Conservation (phyloP, 2,113 vertebrate genomes). For the Tautogolabrus adspersus region DNA sequence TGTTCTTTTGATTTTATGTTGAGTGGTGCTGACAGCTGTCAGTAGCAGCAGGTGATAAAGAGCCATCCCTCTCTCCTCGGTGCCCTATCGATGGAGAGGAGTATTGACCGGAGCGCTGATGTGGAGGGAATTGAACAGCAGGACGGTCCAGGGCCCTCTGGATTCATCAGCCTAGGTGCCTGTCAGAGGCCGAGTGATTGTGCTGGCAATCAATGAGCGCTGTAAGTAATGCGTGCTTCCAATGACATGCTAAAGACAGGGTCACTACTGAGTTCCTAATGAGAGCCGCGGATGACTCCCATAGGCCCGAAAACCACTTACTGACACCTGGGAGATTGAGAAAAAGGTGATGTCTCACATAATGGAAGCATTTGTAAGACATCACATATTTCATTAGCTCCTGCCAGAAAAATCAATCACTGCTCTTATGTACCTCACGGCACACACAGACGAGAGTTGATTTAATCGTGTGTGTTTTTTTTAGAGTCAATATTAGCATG, state of each 20-base stretch:
- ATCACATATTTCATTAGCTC: slow-evolving; percentile 66
- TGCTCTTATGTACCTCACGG: slow-evolving; percentile 24
- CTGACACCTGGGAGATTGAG: slow-evolving; percentile 59
- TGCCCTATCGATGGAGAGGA: slow-evolving; percentile 53
- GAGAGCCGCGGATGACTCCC: slow-evolving; percentile 53
- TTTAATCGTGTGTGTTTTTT: slow-evolving; percentile 25
- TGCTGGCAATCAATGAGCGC: slow-evolving; percentile 65
- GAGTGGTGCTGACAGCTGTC: slow-evolving; percentile 47
- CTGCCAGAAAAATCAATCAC: slow-evolving; percentile 56
- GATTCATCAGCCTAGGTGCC: slow-evolving; percentile 65
- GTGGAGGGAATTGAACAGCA: slow-evolving; percentile 61
- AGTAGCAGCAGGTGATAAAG: slow-evolving; percentile 52
- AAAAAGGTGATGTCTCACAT: slow-evolving; percentile 55
- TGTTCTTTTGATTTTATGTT: slow-evolving; percentile 26
- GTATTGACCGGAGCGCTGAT: slow-evolving; percentile 63
- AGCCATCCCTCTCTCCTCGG: slow-evolving; percentile 44
- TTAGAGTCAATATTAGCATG: slow-evolving; percentile 21
- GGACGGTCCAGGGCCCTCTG: slow-evolving; percentile 54
- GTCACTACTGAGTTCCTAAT: slow-evolving; percentile 68
- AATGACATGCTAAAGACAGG: slow-evolving; percentile 68
- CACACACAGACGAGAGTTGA: slow-evolving; percentile 27
- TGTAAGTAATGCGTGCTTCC: slow-evolving; percentile 65
- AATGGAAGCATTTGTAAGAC: slow-evolving; percentile 70
- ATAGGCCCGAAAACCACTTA: slow-evolving; percentile 62
- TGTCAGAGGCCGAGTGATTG: slow-evolving; percentile 64